Base-by-base conservation (phyloP, 2,888 invertebrate genomes). In the Carcina quercana region DNA sequence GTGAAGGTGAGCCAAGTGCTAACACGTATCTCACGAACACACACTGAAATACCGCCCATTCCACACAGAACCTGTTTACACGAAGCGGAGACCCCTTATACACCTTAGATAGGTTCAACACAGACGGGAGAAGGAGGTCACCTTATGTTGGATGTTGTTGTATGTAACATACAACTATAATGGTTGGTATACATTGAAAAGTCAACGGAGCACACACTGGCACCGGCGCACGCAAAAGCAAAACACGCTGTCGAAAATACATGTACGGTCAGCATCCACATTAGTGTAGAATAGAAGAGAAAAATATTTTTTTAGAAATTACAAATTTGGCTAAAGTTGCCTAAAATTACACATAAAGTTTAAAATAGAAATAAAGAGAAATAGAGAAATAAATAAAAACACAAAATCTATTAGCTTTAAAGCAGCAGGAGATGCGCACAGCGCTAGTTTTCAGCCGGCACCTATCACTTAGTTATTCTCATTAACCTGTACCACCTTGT, bases 1-100 rank as follows among this genome's bases (percentile, higher is more conserved):
- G 50, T 72, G 79, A 79, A 83, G 80, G 82, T 82, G 80, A 82
- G 54, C 59, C 65, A 65, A 70, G 60, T 59, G 67, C 69, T 72
- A 72, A 75, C 74, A 68, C 68, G 59, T 53, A 59, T 54, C 64
- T 67, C 79, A 76, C 74, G 69, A 68, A 47, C 54, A 50, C 50
- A 50, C 59, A 40, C 60, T 58, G 50, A 48, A 37, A 32, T 13
- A 35, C 11, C 13, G 53, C 54, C 38, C 47, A 44, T 37, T 49
- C 26, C 13, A 25, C 11, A 1, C 15, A 29, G 47, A 47, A 27
- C 50, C 21, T 22, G 6, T 14, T 20, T 17, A 10, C 8, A 25
- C 5, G 15, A 27, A 26, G 5, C 15, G 8, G 15, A 5, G 28
- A 8, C 30, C 26, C 26, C 29, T 21, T 21, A 11, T 13, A 14